Conservation (phyloP, 2,113 vertebrate species). For the Sprattus sprattus region DNA sequence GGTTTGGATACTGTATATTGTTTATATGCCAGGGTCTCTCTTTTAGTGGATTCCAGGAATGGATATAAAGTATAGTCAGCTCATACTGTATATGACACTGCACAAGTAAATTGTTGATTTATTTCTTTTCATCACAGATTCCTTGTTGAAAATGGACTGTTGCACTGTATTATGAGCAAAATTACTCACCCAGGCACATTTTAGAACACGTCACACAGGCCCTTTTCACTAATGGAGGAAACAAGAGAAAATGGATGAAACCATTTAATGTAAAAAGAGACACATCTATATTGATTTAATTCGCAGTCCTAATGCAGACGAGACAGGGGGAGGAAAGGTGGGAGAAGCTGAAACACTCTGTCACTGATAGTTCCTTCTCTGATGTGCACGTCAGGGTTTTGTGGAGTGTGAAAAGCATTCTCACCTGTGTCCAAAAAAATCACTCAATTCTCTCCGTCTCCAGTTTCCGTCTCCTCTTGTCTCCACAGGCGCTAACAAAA, state of each 20-base stretch:
- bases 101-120: constrained; percentile 1
- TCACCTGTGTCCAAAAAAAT: constrained; percentile 32
- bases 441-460: constrained; percentile 39
- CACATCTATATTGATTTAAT: constrained; percentile 33
- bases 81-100: background rate
- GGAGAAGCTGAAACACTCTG: constrained; percentile 37
- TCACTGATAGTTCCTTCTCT: constrained; percentile 45
- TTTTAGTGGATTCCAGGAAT: background rate
- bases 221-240: constrained; percentile 24
- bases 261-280: constrained; percentile 27
- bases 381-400: constrained; percentile 41
- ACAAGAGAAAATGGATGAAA: constrained; percentile 20
- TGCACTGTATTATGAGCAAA: background rate
- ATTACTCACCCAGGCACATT: background rate
- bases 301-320: background rate
- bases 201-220: background rate
- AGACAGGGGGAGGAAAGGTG: background rate
- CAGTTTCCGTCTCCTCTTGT: constrained; percentile 31
- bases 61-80: background rate
- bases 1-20: background rate
- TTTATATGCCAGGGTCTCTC: background rate
- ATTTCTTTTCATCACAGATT: background rate
- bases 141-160: background rate
- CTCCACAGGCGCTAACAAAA: constrained; percentile 2
- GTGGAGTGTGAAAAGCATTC: constrained; percentile 65